Evolutionary conservation across 2,888 invertebrate species (phyloP).

Genomic region (Ceratothoa steindachneri): DNA sequence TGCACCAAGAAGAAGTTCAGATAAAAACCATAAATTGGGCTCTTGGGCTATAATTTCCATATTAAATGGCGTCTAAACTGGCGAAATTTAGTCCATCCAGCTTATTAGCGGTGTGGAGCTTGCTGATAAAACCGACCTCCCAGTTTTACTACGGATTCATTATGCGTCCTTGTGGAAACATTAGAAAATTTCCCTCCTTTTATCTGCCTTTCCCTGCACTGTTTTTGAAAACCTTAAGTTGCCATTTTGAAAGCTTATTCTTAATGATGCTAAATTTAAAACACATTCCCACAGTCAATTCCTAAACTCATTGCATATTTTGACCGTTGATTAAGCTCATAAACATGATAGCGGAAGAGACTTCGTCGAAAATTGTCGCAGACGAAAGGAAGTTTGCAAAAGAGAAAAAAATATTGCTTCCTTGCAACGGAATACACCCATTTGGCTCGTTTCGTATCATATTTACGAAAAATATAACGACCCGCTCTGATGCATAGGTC

Average conservation of each 20-base stretch:
- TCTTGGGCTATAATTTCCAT: constrained; percentile 24
- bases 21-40: constrained; percentile 26
- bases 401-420: not conserved
- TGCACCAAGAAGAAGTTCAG: constrained; percentile 3
- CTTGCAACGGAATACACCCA: not conserved
- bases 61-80: constrained; percentile 21
- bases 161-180: not conserved
- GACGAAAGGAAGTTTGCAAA: not conserved
- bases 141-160: constrained; percentile 17
- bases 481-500: too few relatives aligned
- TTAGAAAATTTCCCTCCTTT: constrained; percentile 3
- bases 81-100: constrained; percentile 7
- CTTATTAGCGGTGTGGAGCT: constrained; percentile 14
- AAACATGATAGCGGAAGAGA: not conserved
- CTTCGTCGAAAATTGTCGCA: not conserved
- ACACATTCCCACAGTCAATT: not conserved
- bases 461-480: too few relatives aligned
- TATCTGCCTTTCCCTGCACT: not conserved
- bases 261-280: constrained; percentile 6
- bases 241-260: constrained; percentile 8
- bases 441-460: too few relatives aligned
- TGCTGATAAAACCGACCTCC: constrained; percentile 21
- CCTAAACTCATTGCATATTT: not conserved
- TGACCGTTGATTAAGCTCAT: not conserved
- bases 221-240: constrained; percentile 3